These are phyloP conservation scores for Melipona quadrifasciata DNA, from an alignment of 1,140 invertebrate species.

Conservation along the genomic window DNA sequence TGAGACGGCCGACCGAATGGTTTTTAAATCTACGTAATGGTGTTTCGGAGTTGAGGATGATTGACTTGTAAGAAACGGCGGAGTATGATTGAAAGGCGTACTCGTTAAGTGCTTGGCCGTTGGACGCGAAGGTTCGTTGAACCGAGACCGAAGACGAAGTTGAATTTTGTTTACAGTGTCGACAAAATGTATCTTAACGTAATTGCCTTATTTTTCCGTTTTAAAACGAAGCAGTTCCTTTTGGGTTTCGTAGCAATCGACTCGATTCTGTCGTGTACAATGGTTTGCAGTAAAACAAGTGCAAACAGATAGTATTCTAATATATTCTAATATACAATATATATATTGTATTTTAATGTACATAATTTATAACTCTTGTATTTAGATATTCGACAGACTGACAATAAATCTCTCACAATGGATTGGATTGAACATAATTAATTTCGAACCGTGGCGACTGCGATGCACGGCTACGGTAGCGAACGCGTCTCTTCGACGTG, in stretches of 20 bases:
- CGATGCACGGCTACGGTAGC: background rate
- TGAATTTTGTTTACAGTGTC: background rate
- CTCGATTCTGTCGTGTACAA: too few relatives aligned
- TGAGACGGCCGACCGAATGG: background rate
- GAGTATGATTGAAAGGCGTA: background rate
- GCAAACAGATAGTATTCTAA: too few relatives aligned
- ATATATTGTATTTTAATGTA: too few relatives aligned
- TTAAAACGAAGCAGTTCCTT: too few relatives aligned
- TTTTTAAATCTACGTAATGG: background rate
- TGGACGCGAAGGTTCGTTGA: background rate
- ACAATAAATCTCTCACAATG: background rate
- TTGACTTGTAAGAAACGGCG: background rate
- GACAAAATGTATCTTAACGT: background rate
- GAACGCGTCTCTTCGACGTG: background rate
- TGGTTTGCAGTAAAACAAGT: too few relatives aligned
- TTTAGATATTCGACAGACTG: background rate
- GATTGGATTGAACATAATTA: background rate
- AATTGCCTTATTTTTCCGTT: too few relatives aligned
- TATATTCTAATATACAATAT: too few relatives aligned
- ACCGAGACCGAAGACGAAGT: background rate
- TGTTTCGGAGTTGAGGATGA: background rate
- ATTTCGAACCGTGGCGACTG: background rate
- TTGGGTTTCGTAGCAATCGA: too few relatives aligned
- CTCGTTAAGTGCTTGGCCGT: background rate
- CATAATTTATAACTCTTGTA: background rate